phyloP scores from a whole-genome alignment of 2,888 invertebrate species.

The Scotopteryx bipunctaria region DNA sequence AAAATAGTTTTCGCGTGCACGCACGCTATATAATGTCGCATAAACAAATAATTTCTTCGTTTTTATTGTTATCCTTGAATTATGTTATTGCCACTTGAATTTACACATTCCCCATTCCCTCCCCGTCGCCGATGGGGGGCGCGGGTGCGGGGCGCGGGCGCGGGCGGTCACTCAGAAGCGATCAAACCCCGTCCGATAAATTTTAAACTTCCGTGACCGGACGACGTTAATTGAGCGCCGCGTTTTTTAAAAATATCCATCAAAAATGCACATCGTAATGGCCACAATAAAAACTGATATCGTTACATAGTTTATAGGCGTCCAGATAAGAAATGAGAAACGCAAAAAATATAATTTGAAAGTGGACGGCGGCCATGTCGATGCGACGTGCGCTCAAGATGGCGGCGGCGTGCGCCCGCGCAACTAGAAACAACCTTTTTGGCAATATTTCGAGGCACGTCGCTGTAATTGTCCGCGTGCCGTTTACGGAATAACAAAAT shows the following conservation, averaged over 20 bases:
- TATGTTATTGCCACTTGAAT: slow-evolving; percentile 62
- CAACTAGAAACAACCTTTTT: slow-evolving; percentile 61
- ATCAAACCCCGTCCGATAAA: slow-evolving; percentile 68
- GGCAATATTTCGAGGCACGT: slow-evolving; percentile 73
- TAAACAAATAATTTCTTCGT: slow-evolving; percentile 80
- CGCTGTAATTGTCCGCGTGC: slow-evolving; percentile 70
- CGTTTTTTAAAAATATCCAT: slow-evolving; percentile 70
- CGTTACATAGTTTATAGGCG: slow-evolving; percentile 59
- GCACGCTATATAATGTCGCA: slow-evolving; percentile 80
- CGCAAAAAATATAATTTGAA: slow-evolving; percentile 46
- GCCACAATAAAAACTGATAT: slow-evolving; percentile 67
- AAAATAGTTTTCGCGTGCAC: slow-evolving; percentile 81
- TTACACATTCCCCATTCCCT: slow-evolving; percentile 49
- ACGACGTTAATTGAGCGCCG: slow-evolving; percentile 71
- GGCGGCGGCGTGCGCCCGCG: slow-evolving; percentile 41
- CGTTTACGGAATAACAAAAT: slow-evolving; percentile 75
- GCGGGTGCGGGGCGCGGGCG: no score
- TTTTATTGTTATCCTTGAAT: slow-evolving; percentile 73
- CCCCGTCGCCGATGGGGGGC: slow-evolving; percentile 41
- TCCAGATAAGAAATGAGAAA: slow-evolving; percentile 50
- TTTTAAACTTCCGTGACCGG: slow-evolving; percentile 75
- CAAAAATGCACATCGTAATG: slow-evolving; percentile 79
- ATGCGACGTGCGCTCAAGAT: slow-evolving; percentile 52
- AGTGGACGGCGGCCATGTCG: slow-evolving; percentile 51
- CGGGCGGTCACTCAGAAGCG: slow-evolving; percentile 50